Base-by-base conservation (phyloP, 2,113 vertebrate species). In the Gymnarchus niloticus region DNA sequence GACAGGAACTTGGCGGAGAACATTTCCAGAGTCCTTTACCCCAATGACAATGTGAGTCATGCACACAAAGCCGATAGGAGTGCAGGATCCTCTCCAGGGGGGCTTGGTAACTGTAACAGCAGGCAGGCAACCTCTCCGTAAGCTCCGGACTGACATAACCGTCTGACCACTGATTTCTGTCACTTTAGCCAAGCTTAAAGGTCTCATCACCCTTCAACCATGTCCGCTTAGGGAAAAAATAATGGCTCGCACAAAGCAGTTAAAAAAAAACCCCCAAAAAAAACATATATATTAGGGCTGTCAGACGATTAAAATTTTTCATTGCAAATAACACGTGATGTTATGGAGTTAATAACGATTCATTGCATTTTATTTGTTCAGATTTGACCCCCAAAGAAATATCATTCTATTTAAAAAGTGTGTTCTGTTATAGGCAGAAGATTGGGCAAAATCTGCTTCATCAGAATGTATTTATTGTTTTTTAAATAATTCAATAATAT, bases 1-100 rank as follows among this genome's bases (percentile, higher is more conserved):
- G 96, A 97, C 89, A 93, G 96, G 91, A 97, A 97, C 92, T 88
- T 97, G 90, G 96, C 96, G 1, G 96, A 97, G 92, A 97, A 97
- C 90, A 97, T 97, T 88, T 97, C 96, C 87, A 92, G 96, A 86
- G 96, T 97, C 61, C 92, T 97, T 81, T 97, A 97, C 86, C 96
- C 96, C 10, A 97, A 97, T 3, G 96, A 97, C 87, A 97, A 97
- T 0, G 96, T 97, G 89, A 96, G 96, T 94, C 69, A 52, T 17
- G 28, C 82, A 48, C 23, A 44, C 28, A 33, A 9, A 46, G 48
- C 48, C 0, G 21, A 69, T n/a, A 6, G 2, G 1, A 14, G 78
- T 51, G 17, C 48, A 52, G 78, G 80, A 82, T 59, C 8, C 17
- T 48, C 9, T 14, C 57, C 17, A 0, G 17, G 3, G 69, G 37